phyloP scores from a whole-genome alignment of 2,113 vertebrate species.

The Pandion haliaetus region DNA sequence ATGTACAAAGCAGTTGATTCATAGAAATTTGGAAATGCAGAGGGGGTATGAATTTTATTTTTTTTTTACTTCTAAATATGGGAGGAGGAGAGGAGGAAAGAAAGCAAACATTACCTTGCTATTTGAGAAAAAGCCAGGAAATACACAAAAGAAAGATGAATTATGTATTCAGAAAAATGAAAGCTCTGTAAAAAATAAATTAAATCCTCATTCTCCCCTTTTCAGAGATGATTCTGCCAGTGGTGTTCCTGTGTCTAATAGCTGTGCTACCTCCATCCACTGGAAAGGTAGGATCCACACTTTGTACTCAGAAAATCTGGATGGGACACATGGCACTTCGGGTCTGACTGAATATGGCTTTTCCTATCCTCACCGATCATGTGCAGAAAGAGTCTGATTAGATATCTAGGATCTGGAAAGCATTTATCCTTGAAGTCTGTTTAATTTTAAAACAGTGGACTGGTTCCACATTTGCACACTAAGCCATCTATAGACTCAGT shows the following conservation, averaged over 20 bases:
- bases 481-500: background rate
- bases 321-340: background rate
- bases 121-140: background rate
- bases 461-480: background rate
- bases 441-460: background rate
- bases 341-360: background rate
- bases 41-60: rapidly evolving
- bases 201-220: background rate
- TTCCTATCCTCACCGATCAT: rapidly evolving
- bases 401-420: background rate
- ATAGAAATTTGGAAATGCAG: background rate
- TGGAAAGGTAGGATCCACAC: background rate
- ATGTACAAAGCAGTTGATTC: background rate
- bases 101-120: background rate
- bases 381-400: background rate
- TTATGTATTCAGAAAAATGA: background rate
- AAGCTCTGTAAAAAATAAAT: background rate
- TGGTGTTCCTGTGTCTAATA: background rate
- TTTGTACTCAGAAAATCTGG: background rate
- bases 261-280: background rate
- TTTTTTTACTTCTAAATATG: background rate
- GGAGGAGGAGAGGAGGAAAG: background rate
- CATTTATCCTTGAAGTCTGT: background rate
- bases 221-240: constrained; percentile 40
- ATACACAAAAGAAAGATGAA: background rate